A percentile compares a stretch with the other conserved stretches of the same genome.
phyloP scores from a whole-genome alignment of 2,113 vertebrate genomes.

The Hylia prasina region DNA sequence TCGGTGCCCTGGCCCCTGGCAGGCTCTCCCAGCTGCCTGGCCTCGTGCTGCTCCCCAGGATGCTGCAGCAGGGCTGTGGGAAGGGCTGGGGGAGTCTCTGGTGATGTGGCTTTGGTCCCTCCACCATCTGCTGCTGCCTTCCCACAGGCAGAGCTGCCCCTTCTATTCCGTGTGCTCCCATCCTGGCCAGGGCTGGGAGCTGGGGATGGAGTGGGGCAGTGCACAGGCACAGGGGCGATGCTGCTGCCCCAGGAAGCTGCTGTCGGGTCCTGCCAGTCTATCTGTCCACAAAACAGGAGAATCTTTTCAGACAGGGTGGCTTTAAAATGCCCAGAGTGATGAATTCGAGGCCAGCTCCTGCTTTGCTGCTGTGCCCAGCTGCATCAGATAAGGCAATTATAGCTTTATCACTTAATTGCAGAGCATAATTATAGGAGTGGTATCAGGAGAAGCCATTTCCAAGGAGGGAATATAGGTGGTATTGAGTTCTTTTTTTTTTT shows the following conservation, averaged over 20 bases:
- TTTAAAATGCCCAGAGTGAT: not conserved
- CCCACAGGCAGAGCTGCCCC: not conserved
- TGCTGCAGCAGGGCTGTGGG: not conserved
- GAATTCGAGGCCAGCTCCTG: not conserved
- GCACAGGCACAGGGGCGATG: not conserved
- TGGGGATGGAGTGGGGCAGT: not conserved
- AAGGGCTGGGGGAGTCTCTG: not conserved
- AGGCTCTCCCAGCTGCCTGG: not conserved
- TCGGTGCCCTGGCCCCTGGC: not conserved
- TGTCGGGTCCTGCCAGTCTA: not conserved
- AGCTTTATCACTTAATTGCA: conserved; percentile 15
- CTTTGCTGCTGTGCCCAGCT: not conserved
- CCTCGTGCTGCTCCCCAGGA: not conserved
- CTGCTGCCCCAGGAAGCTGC: not conserved
- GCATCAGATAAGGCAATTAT: not conserved
- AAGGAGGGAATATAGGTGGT: fast-evolving
- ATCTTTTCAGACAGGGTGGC: not conserved
- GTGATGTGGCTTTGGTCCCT: not conserved
- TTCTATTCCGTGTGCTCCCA: not conserved
- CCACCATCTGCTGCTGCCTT: not conserved
- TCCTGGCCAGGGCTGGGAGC: not conserved
- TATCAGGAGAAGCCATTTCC: not conserved
- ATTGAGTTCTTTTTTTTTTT: not conserved
- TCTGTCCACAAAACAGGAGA: not conserved
- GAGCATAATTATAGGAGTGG: not conserved